Evolutionary conservation across 2,113 vertebrate species (phyloP).

Genomic region (Sebastes schlegelii): DNA sequence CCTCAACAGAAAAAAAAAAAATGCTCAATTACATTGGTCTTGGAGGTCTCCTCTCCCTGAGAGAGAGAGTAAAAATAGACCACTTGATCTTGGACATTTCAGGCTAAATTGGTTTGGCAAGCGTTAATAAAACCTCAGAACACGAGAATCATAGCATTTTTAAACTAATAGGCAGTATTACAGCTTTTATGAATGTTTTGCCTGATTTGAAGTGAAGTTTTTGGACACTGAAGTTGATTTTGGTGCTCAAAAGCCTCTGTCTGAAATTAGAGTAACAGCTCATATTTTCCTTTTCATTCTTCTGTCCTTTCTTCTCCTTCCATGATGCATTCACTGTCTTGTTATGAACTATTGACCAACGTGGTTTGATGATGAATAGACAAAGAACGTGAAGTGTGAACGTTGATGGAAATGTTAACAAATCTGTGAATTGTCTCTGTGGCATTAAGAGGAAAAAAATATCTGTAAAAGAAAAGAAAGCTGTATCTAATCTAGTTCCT

Average conservation of each 20-base stretch:
- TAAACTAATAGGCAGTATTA: slow-evolving; percentile 56
- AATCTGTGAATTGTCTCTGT: slow-evolving; percentile 6
- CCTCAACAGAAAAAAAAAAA: slow-evolving; percentile 46
- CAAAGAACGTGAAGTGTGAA: slow-evolving; percentile 22
- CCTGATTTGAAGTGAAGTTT: slow-evolving; percentile 69
- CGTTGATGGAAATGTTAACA: slow-evolving; percentile 9
- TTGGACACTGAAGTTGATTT: slow-evolving; percentile 55
- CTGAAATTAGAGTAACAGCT: slow-evolving; percentile 50
- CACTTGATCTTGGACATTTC: slow-evolving; percentile 50
- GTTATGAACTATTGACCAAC: slow-evolving; percentile 33
- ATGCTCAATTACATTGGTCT: slow-evolving; percentile 54
- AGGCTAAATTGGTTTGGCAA: slow-evolving; percentile 62
- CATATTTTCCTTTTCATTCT: slow-evolving; percentile 59
- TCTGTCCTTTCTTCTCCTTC: slow-evolving; percentile 23
- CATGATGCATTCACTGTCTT: slow-evolving; percentile 52
- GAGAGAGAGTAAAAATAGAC: slow-evolving; percentile 67
- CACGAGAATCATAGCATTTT: slow-evolving; percentile 50
- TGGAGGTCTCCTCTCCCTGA: slow-evolving; percentile 53
- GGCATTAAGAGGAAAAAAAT: not conserved
- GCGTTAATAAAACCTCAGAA: slow-evolving; percentile 63
- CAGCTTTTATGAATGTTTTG: slow-evolving; percentile 69
- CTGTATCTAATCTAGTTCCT: slow-evolving; percentile 12
- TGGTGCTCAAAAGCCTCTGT: slow-evolving; percentile 22
- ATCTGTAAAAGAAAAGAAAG: not conserved
- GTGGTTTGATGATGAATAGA: slow-evolving; percentile 12